A percentile compares a stretch with the other conserved stretches of the same genome.
Conservation (phyloP, 2,888 invertebrate species). For the Carabus problematicus region DNA sequence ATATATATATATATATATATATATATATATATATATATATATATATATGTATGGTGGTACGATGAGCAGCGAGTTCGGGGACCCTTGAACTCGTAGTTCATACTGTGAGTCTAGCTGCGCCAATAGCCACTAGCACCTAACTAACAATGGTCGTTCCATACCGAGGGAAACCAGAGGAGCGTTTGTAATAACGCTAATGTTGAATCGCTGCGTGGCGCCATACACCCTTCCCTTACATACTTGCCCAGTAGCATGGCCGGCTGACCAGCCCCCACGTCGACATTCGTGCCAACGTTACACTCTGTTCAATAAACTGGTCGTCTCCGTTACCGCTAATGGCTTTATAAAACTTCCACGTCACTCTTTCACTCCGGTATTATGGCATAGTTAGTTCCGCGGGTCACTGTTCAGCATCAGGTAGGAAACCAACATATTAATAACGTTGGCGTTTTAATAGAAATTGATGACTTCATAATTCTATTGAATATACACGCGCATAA, state of each 20-base stretch:
- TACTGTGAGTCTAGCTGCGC: too few species aligned
- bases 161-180: too few species aligned
- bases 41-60: too few species aligned
- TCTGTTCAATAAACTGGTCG: slow-evolving; percentile 1
- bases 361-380: too few species aligned
- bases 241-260: slow-evolving; percentile 4
- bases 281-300: neutral
- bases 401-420: slow-evolving; percentile 34
- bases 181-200: slow-evolving; percentile 29
- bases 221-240: neutral
- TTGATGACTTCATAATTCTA: slow-evolving; percentile 42
- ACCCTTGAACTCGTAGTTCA: too few species aligned
- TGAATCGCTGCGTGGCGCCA: slow-evolving; percentile 21
- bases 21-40: too few species aligned
- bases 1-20: too few species aligned
- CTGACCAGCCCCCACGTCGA: neutral
- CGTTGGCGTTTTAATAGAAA: slow-evolving; percentile 41
- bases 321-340: slow-evolving; percentile 28
- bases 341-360: slow-evolving; percentile 33
- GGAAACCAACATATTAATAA: slow-evolving; percentile 35
- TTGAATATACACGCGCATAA: slow-evolving; percentile 29
- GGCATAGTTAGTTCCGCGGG: slow-evolving; percentile 1
- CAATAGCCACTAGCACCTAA: too few species aligned
- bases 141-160: too few species aligned
- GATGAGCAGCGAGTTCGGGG: too few species aligned